These are phyloP conservation scores for Dicyrtoma fusca DNA, from an alignment of 2,888 invertebrate genomes.

Conservation along the genomic window DNA sequence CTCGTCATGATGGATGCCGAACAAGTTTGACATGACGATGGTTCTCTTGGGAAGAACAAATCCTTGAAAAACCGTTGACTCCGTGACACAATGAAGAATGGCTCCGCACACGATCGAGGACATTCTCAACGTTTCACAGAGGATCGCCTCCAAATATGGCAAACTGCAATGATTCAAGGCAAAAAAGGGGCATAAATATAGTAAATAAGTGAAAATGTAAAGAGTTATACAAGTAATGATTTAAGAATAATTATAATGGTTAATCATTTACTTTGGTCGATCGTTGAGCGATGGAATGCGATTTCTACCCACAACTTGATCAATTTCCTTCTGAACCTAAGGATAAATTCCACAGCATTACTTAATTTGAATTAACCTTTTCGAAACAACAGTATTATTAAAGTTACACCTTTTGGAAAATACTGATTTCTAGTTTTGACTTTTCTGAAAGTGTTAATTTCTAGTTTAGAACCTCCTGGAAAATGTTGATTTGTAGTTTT, in stretches of 20 bases:
- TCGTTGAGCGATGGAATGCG: constrained; percentile 62
- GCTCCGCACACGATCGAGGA: constrained; percentile 47
- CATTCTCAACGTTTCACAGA: constrained; percentile 44
- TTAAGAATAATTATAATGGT: too few relatives aligned
- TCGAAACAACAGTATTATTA: too few relatives aligned
- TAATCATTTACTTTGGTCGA: constrained; percentile 60
- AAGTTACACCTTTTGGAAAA: too few relatives aligned
- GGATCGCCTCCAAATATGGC: constrained; percentile 41
- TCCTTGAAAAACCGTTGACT: constrained; percentile 37
- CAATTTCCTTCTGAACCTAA: constrained; percentile 66
- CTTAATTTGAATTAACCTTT: too few relatives aligned
- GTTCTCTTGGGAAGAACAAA: constrained; percentile 60
- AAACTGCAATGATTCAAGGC: constrained; percentile 24
- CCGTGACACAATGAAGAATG: constrained; percentile 47
- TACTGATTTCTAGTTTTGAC: too few relatives aligned
- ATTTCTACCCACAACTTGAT: constrained; percentile 60
- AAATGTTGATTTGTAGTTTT: too few relatives aligned
- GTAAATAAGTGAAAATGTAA: too few relatives aligned
- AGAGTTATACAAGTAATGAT: too few relatives aligned
- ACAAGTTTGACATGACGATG: constrained; percentile 63
- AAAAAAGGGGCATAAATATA: neutral
- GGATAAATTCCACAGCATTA: too few relatives aligned
- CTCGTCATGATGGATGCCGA: constrained; percentile 66
- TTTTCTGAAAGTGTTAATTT: too few relatives aligned
- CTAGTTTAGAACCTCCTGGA: too few relatives aligned